Conservation (phyloP, 2,888 invertebrate species). For the Trachelus troglodyta region DNA sequence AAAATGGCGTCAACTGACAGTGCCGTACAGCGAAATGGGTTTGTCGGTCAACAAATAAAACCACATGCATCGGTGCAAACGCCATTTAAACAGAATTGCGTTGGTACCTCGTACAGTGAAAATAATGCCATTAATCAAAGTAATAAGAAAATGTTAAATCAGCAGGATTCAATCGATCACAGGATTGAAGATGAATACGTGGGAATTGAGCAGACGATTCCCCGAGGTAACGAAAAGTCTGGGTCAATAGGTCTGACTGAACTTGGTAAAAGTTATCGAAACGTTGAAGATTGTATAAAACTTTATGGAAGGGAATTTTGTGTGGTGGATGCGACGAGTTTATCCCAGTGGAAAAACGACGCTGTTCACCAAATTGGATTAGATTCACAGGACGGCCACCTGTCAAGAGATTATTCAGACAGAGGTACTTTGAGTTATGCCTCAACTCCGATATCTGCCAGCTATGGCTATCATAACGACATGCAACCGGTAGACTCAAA, state of each 20-base stretch:
- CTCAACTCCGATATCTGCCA: background rate
- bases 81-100: background rate
- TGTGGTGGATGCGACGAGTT: background rate
- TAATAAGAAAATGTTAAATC: background rate
- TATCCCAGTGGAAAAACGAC: background rate
- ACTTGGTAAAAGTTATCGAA: slow-evolving; percentile 16
- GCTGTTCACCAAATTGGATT: background rate
- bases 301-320: slow-evolving; percentile 32
- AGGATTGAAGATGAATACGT: background rate
- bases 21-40: background rate
- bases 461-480: background rate
- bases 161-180: background rate
- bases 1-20: background rate
- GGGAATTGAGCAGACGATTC: background rate
- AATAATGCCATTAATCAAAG: background rate
- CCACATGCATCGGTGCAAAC: background rate
- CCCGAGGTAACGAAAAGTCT: background rate
- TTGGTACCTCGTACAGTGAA: background rate
- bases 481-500: background rate
- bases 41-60: background rate
- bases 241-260: background rate
- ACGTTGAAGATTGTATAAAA: slow-evolving; percentile 38
- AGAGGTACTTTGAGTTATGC: background rate
- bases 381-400: background rate
- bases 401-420: background rate